Conservation (phyloP, 2,888 invertebrate genomes). For the Lacanobia oleracea region DNA sequence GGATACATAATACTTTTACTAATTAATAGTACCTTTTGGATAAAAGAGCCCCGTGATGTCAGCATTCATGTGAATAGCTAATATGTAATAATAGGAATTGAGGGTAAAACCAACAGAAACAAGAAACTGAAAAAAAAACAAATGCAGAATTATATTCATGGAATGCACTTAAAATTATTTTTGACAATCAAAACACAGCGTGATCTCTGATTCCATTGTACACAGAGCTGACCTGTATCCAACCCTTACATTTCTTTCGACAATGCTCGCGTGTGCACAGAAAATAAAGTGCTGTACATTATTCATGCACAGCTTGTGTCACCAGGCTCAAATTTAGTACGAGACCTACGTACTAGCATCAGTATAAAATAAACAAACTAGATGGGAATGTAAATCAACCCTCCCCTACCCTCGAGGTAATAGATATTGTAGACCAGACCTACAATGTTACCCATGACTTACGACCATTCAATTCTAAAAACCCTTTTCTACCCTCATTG, state of each 20-base stretch:
- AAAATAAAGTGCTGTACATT: conserved; percentile 60
- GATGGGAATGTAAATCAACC: conserved; percentile 65
- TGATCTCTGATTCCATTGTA: conserved; percentile 23
- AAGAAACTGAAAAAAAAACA: too few relatives aligned
- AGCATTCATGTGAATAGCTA: too few relatives aligned
- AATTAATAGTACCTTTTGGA: too few relatives aligned
- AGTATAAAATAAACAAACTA: conserved; percentile 59
- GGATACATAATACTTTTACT: too few relatives aligned
- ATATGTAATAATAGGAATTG: too few relatives aligned
- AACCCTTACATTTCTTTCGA: conserved; percentile 27
- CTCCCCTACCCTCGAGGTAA: conserved; percentile 44
- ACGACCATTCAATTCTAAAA: conserved; percentile 25
- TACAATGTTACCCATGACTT: conserved; percentile 20
- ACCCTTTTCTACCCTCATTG: conserved; percentile 28
- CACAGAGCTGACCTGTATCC: conserved; percentile 4
- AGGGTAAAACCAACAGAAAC: too few relatives aligned
- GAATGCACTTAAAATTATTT: neutral
- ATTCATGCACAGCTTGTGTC: conserved; percentile 55
- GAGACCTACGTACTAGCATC: conserved; percentile 33
- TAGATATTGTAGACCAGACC: conserved; percentile 36
- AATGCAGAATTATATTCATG: neutral
- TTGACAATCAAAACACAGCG: conserved; percentile 7
- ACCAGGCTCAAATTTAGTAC: conserved; percentile 55
- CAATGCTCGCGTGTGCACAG: conserved; percentile 42
- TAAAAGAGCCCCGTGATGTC: too few relatives aligned